Conservation (phyloP, 2,797 vertebrate species). For the Garrulus glandarius region DNA sequence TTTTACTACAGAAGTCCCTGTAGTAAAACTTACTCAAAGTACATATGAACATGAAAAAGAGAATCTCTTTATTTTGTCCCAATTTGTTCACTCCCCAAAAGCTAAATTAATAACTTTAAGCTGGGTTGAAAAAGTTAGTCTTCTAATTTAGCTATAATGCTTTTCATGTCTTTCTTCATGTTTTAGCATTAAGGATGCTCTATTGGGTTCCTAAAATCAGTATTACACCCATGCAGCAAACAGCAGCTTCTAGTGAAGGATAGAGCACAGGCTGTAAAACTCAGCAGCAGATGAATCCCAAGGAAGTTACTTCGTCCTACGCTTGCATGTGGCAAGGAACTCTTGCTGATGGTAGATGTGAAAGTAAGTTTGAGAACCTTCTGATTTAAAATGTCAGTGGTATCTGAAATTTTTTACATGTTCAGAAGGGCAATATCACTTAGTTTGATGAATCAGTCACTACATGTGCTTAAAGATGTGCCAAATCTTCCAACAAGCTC, state of each 20-base stretch:
- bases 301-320: neutral
- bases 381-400: neutral
- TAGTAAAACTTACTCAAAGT: neutral
- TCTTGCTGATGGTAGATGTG: neutral
- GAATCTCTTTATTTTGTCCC: neutral
- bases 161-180: neutral
- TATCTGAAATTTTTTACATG: neutral
- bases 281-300: neutral
- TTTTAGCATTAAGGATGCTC: neutral
- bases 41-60: neutral
- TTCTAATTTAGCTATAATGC: neutral
- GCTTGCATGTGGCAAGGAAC: neutral
- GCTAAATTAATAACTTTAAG: neutral
- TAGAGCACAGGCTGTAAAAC: neutral
- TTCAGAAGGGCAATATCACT: neutral
- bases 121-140: neutral
- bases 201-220: neutral
- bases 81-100: neutral
- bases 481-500: neutral
- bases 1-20: neutral
- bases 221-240: neutral
- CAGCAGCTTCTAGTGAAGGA: neutral
- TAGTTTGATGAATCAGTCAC: neutral
- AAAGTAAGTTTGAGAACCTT: neutral
- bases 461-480: neutral